Evolutionary conservation across 2,113 vertebrate species (phyloP).

Genomic region (Natator depressus): DNA sequence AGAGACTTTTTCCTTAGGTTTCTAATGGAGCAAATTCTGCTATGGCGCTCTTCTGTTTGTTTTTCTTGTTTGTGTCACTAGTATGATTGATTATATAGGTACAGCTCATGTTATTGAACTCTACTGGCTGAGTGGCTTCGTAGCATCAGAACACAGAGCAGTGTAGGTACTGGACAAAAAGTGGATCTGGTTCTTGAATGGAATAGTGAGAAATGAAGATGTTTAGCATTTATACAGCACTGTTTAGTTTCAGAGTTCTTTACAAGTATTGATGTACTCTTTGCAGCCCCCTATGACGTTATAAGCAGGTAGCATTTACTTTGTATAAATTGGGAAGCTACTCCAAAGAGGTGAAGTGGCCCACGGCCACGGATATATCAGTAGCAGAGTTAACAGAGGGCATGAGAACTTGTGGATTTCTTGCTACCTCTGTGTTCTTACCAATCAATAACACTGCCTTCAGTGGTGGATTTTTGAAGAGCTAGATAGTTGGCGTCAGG

Average conservation of each 20-base stretch:
- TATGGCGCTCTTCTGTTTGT: not conserved
- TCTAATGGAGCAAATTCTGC: not conserved
- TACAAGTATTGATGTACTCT: not conserved
- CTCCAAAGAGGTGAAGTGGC: not conserved
- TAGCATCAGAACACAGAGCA: not conserved
- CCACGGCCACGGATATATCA: rapidly evolving
- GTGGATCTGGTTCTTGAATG: not conserved
- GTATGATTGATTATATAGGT: not conserved
- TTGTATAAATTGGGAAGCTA: not conserved
- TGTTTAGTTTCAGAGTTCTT: rapidly evolving
- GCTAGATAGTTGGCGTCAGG: rapidly evolving
- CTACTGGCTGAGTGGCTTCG: not conserved
- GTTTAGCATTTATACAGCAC: rapidly evolving
- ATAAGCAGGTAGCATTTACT: rapidly evolving
- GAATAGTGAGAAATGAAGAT: not conserved
- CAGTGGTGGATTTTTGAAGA: not conserved
- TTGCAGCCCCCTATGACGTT: not conserved
- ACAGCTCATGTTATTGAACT: not conserved
- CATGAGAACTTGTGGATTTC: not conserved
- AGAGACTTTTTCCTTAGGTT: not conserved
- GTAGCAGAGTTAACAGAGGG: not conserved
- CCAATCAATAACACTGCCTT: not conserved
- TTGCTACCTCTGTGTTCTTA: rapidly evolving
- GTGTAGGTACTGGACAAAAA: not conserved
- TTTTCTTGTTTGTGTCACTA: not conserved